Evolutionary conservation across 2,888 invertebrate genomes (phyloP), one percentile per base, ranked within the genome.

Genomic region (Volucella zonaria): DNA sequence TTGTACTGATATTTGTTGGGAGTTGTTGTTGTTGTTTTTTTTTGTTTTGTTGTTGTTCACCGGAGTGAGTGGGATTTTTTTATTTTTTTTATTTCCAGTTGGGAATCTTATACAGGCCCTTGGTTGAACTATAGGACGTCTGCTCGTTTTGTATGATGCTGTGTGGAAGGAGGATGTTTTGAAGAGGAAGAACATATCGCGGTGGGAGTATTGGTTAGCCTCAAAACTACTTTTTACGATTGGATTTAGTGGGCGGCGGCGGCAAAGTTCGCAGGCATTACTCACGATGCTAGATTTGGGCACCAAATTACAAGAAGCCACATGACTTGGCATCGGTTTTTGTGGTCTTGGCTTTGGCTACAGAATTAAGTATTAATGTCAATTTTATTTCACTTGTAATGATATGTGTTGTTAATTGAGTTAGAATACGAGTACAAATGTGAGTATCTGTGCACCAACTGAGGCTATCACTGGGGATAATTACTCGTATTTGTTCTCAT

Each of bases 331-430:
- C 81, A 77, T 77, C 81, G 73, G 31, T 6, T 45, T 77, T 77
- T 81, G 85, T 15, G 85, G 85, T 81, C 31, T 31, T 73, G 58
- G 54, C 52, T 77, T 81, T 81, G 85, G 83, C 83, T 83, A 49
- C 49, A 18, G 75, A 85, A 73, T 85, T 85, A 80, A 81, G 83
- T 76, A 83, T 75, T 75, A 80, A 83, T 52, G 70, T 75, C 70
- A 52, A 83, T 70, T 83, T 75, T 70, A 79, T 66, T 83, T 71
- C 58, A 38, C 40, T 71, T 66, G 75, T 61, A 66, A 75, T 79
- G 47, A 74, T 75, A 79, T 83, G 54, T 79, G 58, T 59, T 75
- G 70, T 62, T 76, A 67, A 83, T 71, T 80, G 54, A 71, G 38
- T 62, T 31, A 6, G 6, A 31, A 11, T 45, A 42, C 43, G 49